Base-by-base conservation (phyloP, 2,113 vertebrate genomes). In the Edolisoma coerulescens region DNA sequence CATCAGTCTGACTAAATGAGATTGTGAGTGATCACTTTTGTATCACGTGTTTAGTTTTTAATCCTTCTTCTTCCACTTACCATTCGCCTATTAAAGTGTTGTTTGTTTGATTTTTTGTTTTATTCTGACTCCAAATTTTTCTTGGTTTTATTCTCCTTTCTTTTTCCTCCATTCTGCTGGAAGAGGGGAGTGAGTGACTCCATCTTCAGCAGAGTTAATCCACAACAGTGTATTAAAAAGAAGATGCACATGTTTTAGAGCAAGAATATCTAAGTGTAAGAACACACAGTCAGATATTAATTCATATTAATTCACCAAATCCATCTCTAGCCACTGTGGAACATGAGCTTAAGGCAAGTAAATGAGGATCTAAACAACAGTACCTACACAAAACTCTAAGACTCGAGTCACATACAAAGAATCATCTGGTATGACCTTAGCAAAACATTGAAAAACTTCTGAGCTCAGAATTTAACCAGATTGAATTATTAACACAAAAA, bases 1-100 rank as follows among this genome's bases (percentile, higher is more conserved):
- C 12, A 50, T 50, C 0, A 0, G 7, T 59, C 15, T 44, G 35
- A 42, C 17, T 14, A 47, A 49, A 16, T 4, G 6, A 49, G 6
- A 32, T 49, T 32, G 7, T 32, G 7, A 41, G 22, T 28, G 6
- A 32, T 42, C n/a, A 4, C 8, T 70, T 74, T 45, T 32, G 1
- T 11, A 50, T 45, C 5, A 7, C 9, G 75, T 75, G 11, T 33
- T 76, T 44, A 1, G 0, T 47, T 78, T 79, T 60, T 45, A 35
- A 23, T 93, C 30, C 11, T 79, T 49, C 30, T 47, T 79, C n/a
- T 69, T 65, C 37, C 6, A 30, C 3, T 74, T 42, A 53, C 8
- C 6, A 26, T 70, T 84, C 11, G 50, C 12, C 54, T 50, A 56
- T 4, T 65, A 56, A 50, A 45, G 6, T 20, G 15, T 5, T 53